A percentile compares a stretch with the other conserved stretches of the same genome.
Evolutionary conservation across 2,888 invertebrate species (phyloP).

Genomic region (Mechanitis mazaeus): DNA sequence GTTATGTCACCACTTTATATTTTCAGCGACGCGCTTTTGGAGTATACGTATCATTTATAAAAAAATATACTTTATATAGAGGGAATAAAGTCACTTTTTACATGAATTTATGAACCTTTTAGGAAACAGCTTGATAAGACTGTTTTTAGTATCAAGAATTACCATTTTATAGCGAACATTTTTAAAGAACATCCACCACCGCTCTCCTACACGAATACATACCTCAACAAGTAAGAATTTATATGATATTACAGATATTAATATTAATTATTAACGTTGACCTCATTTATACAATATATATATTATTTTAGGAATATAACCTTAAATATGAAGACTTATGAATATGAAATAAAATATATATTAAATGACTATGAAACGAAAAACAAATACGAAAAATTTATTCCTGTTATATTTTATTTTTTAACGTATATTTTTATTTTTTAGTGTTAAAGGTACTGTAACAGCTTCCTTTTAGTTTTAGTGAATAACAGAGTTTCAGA

Average conservation of each 20-base stretch:
- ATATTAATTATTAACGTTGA: no score
- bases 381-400: no score
- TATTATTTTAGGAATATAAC: no score
- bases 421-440: no score
- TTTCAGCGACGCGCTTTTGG: neutral
- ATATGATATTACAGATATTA: no score
- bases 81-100: constrained; percentile 12
- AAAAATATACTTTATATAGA: neutral
- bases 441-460: no score
- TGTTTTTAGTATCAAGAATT: constrained; percentile 21
- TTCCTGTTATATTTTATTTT: no score
- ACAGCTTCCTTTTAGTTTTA: no score
- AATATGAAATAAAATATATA: no score
- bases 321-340: no score
- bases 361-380: no score
- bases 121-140: constrained; percentile 19
- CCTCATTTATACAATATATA: no score
- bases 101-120: constrained; percentile 10
- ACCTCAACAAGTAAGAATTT: neutral
- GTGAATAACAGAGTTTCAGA: neutral
- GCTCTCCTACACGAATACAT: neutral
- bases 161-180: constrained; percentile 17
- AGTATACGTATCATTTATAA: neutral
- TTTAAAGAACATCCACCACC: constrained; percentile 3
- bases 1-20: constrained; percentile 6